A percentile compares a stretch with the other conserved stretches of the same genome.
phyloP scores from a whole-genome alignment of 2,797 vertebrate species.

The Bradypodion pumilum region DNA sequence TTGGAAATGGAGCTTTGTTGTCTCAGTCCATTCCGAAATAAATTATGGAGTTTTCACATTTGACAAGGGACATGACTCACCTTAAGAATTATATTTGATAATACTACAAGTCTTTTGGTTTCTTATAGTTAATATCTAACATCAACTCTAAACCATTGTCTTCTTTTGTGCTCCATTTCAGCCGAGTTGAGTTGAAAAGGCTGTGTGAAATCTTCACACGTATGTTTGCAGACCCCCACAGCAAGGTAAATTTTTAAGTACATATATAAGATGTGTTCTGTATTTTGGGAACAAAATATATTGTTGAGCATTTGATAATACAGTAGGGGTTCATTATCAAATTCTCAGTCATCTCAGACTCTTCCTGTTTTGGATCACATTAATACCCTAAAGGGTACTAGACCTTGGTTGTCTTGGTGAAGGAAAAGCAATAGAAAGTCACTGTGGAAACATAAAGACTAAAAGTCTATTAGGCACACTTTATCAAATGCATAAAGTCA shows the following conservation, averaged over 20 bases:
- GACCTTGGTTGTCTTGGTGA: not conserved
- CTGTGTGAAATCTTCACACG: conserved; percentile 97
- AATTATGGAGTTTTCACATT: not conserved
- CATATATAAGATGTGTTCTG: not conserved
- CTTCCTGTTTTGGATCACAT: not conserved
- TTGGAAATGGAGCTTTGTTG: not conserved
- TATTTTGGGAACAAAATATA: conserved; percentile 11
- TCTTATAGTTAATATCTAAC: not conserved
- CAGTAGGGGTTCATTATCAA: not conserved
- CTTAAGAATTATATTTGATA: not conserved
- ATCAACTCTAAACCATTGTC: not conserved
- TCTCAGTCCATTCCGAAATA: not conserved
- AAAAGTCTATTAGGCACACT: not conserved
- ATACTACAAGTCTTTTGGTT: not conserved
- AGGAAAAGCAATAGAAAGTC: not conserved
- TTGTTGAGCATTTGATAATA: not conserved
- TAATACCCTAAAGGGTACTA: too few species aligned
- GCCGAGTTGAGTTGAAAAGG: conserved; percentile 94
- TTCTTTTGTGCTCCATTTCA: conserved; percentile 65
- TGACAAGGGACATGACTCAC: not conserved
- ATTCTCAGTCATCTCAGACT: not conserved
- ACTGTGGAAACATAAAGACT: not conserved
- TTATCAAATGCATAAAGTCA: not conserved
- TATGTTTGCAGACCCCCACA: conserved; percentile 98
- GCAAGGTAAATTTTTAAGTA: conserved; percentile 84